These are phyloP conservation scores for Drosophila leonis DNA, from an alignment of 2,888 invertebrate genomes.

Conservation along the genomic window DNA sequence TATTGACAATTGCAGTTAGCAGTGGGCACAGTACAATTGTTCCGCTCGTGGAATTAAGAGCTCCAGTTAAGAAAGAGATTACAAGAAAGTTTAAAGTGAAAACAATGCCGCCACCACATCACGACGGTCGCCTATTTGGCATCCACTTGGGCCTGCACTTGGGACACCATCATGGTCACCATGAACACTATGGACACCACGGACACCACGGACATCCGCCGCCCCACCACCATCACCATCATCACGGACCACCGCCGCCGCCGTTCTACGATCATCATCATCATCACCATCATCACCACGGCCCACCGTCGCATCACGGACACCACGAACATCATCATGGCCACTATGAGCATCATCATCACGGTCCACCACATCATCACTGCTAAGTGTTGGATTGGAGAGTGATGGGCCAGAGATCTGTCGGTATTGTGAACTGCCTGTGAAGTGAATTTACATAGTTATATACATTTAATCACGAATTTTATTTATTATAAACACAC, in stretches of 20 bases:
- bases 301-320: slow-evolving; percentile 34
- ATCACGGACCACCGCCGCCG: slow-evolving; percentile 54
- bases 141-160: slow-evolving; percentile 61
- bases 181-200: slow-evolving; percentile 51
- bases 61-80: slow-evolving; percentile 25
- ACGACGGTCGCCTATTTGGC: slow-evolving; percentile 64
- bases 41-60: slow-evolving; percentile 35
- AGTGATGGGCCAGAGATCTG: neutral
- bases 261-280: slow-evolving; percentile 46
- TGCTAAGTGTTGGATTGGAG: slow-evolving; percentile 44
- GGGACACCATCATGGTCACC: slow-evolving; percentile 60
- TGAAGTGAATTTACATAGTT: slow-evolving; percentile 27
- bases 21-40: slow-evolving; percentile 45
- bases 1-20: slow-evolving; percentile 39
- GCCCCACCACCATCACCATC: slow-evolving; percentile 46
- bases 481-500: slow-evolving; percentile 52
- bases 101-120: slow-evolving; percentile 61
- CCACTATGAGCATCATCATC: slow-evolving; percentile 18
- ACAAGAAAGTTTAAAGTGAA: slow-evolving; percentile 1
- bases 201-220: slow-evolving; percentile 41
- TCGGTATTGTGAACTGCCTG: neutral
- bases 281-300: slow-evolving; percentile 53
- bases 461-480: slow-evolving; percentile 34
- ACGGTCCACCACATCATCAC: slow-evolving; percentile 48
- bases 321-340: slow-evolving; percentile 33